Conservation (phyloP, 2,888 invertebrate species). For the Apotomis capreana region DNA sequence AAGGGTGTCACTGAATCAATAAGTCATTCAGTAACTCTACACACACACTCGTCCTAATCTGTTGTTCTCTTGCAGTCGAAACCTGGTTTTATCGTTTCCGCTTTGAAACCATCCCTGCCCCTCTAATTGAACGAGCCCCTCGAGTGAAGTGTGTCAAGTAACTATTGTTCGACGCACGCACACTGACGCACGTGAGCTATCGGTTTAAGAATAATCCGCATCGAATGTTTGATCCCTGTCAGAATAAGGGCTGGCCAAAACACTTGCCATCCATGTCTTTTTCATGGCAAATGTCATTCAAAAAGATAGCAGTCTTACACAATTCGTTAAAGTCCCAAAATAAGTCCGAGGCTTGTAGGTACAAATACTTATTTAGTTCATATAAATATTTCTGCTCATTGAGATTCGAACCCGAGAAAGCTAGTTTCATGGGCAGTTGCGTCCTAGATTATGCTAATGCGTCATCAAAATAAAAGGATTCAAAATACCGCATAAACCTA, state of each 20-base stretch:
- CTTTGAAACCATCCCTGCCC: conserved; percentile 35
- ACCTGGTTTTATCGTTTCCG: conserved; percentile 38
- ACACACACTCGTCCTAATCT: conserved; percentile 20
- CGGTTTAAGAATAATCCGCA: conserved; percentile 16
- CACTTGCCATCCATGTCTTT: neutral
- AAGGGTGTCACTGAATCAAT: conserved; percentile 21
- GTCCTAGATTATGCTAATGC: too few species aligned
- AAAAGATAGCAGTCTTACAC: too few species aligned
- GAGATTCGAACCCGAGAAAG: too few species aligned
- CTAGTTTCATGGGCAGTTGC: too few species aligned
- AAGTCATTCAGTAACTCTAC: conserved; percentile 21
- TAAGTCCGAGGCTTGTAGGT: too few species aligned
- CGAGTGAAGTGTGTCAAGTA: conserved; percentile 41
- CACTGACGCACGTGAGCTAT: conserved; percentile 19
- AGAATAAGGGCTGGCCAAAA: conserved; percentile 7
- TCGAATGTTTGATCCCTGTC: conserved; percentile 14
- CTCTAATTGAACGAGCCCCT: conserved; percentile 37
- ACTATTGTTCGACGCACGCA: conserved; percentile 40
- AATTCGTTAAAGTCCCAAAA: too few species aligned
- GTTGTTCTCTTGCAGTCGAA: conserved; percentile 38
- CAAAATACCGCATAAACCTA: too few species aligned
- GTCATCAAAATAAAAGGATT: too few species aligned
- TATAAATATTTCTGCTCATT: too few species aligned
- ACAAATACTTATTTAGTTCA: too few species aligned
- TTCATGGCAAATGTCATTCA: neutral